A percentile compares a stretch with the other conserved stretches of the same genome.
Evolutionary conservation across 2,888 invertebrate genomes (phyloP).

Genomic region (Lycophotia porphyrea): DNA sequence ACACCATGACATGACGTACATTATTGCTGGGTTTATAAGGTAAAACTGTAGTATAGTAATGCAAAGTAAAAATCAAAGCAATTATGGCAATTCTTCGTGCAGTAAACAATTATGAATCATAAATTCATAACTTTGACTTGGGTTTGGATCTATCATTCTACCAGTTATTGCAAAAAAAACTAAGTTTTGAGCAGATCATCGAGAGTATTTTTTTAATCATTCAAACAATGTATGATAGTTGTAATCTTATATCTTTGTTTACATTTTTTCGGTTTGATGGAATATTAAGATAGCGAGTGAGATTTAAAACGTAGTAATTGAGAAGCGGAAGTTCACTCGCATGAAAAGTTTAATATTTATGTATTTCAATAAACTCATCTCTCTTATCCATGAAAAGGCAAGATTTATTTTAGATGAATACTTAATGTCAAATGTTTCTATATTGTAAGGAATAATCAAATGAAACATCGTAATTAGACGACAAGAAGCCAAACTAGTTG

Average conservation of each 20-base stretch:
- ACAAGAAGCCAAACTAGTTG: slow-evolving; percentile 87
- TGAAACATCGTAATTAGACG: slow-evolving; percentile 86
- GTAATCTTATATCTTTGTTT: slow-evolving; percentile 17
- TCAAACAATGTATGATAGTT: slow-evolving; percentile 1
- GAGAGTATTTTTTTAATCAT: slow-evolving; percentile 12
- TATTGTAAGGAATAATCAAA: slow-evolving; percentile 80
- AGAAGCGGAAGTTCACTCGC: background rate
- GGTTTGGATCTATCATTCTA: slow-evolving; percentile 5
- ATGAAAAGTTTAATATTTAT: background rate
- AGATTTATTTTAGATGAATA: slow-evolving; percentile 36
- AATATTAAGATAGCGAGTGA: slow-evolving; percentile 15
- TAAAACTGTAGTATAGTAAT: slow-evolving; percentile 54
- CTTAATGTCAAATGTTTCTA: slow-evolving; percentile 68
- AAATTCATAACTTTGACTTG: slow-evolving; percentile 6
- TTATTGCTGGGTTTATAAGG: slow-evolving; percentile 65
- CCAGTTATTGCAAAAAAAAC: slow-evolving; percentile 3
- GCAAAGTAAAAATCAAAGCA: slow-evolving; percentile 31
- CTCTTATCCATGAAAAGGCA: slow-evolving; percentile 2
- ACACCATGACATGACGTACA: slow-evolving; percentile 57
- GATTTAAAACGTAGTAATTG: slow-evolving; percentile 7
- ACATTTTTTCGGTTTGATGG: slow-evolving; percentile 7
- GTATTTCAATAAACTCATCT: background rate
- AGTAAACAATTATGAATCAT: slow-evolving; percentile 30
- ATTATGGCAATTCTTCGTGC: slow-evolving; percentile 17
- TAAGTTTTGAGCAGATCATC: background rate